Percentiles rank a stretch among this genome's conserved stretches.
phyloP scores from a whole-genome alignment of 1,140 invertebrate species.

The Calliphora vicina region DNA sequence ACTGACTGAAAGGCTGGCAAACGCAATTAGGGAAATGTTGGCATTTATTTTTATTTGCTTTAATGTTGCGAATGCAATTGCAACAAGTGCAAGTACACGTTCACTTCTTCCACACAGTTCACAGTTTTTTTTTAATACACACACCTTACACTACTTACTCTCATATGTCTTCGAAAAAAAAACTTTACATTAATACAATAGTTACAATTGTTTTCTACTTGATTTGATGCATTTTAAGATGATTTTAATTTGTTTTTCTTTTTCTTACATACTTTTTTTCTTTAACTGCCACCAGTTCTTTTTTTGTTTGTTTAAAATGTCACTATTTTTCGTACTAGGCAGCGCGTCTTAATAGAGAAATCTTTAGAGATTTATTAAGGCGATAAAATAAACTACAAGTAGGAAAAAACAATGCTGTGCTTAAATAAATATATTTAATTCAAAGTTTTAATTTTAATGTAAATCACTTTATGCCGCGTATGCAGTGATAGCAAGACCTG shows the following conservation, averaged over 20 bases:
- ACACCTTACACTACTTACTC: background rate
- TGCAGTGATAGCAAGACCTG: too few relatives aligned
- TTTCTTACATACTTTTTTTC: background rate
- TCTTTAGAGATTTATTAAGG: background rate
- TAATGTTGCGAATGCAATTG: background rate
- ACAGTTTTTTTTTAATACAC: background rate
- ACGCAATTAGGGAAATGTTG: conserved; percentile 31
- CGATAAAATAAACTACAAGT: background rate
- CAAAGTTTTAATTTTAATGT: background rate
- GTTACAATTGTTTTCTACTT: conserved; percentile 8
- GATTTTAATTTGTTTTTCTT: conserved; percentile 3
- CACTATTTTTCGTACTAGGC: background rate
- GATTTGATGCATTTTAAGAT: conserved; percentile 16
- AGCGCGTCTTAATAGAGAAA: background rate
- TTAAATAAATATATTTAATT: background rate
- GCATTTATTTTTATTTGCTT: conserved; percentile 14
- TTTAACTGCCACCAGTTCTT: background rate
- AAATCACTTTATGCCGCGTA: background rate
- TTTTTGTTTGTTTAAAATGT: background rate
- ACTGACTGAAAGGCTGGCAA: background rate
- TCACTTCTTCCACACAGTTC: background rate
- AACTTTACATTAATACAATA: background rate
- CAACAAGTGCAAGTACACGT: conserved; percentile 28
- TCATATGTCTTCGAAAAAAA: background rate
- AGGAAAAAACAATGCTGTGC: background rate